Conservation (phyloP, 2,888 invertebrate genomes). For the Xylota segnis region DNA sequence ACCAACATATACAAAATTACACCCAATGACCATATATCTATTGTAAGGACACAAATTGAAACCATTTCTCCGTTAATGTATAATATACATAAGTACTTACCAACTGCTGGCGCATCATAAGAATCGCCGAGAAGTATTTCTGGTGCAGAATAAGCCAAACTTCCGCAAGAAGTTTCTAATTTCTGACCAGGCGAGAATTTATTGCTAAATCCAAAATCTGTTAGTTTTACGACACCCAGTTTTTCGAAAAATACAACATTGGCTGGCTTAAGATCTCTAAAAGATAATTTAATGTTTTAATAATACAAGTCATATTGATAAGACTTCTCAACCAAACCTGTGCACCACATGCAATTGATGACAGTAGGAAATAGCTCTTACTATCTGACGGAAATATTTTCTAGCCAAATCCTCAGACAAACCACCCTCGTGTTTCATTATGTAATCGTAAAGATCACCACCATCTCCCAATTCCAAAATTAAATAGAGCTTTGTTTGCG, state of each 20-base stretch:
- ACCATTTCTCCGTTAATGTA: not conserved
- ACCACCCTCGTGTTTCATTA: slow-evolving; percentile 97
- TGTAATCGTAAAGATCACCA: slow-evolving; percentile 99
- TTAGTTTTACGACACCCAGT: slow-evolving; percentile 97
- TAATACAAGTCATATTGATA: not conserved
- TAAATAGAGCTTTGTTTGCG: slow-evolving; percentile 98
- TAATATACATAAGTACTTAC: slow-evolving; percentile 84
- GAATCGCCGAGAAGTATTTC: slow-evolving; percentile 99
- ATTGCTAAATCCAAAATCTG: slow-evolving; percentile 99
- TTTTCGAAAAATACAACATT: slow-evolving; percentile 99
- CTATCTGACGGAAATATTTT: slow-evolving; percentile 98
- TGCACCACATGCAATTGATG: slow-evolving; percentile 92
- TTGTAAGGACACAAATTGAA: slow-evolving; percentile 13
- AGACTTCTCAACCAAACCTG: slow-evolving; percentile 79
- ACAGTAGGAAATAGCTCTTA: slow-evolving; percentile 98
- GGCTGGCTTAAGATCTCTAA: slow-evolving; percentile 98
- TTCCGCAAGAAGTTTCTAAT: slow-evolving; percentile 98
- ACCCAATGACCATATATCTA: slow-evolving; percentile 99
- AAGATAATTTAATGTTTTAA: slow-evolving; percentile 38
- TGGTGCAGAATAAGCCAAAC: slow-evolving; percentile 99
- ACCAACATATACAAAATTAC: slow-evolving; percentile 99
- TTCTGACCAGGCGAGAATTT: slow-evolving; percentile 98
- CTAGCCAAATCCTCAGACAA: slow-evolving; percentile 92
- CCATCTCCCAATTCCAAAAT: slow-evolving; percentile 99
- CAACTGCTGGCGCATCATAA: slow-evolving; percentile 99